These are phyloP conservation scores for Spinus olivaceus DNA, from an alignment of 2,797 vertebrate genomes.

Conservation along the genomic window DNA sequence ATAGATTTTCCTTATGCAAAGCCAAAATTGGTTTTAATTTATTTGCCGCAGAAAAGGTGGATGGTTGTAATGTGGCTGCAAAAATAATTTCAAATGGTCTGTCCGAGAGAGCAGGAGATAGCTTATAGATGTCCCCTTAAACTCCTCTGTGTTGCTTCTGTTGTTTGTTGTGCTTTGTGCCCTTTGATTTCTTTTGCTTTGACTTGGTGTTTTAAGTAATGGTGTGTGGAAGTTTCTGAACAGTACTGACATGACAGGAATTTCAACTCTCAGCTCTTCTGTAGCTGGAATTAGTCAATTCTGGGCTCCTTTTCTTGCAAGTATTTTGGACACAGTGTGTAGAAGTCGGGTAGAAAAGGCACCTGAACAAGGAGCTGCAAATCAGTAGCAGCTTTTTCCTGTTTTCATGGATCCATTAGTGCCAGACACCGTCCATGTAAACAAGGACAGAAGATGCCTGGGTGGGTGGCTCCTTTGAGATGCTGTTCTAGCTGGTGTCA, in stretches of 20 bases:
- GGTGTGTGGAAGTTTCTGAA: not conserved
- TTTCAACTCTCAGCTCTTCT: not conserved
- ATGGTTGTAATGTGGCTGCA: not conserved
- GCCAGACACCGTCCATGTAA: not conserved
- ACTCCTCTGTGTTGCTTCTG: not conserved
- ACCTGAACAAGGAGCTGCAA: not conserved
- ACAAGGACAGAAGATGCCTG: not conserved
- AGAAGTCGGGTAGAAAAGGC: not conserved
- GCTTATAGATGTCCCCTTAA: not conserved
- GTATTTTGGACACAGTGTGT: rapidly evolving
- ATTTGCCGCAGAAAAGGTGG: not conserved
- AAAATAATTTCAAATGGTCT: not conserved
- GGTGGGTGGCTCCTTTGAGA: not conserved
- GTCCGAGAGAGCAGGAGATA: not conserved
- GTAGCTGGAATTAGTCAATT: not conserved
- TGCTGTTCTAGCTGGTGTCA: not conserved
- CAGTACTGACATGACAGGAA: not conserved
- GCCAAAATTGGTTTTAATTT: not conserved
- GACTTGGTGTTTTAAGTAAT: not conserved
- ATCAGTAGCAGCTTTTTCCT: not conserved
- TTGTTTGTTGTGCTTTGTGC: not conserved
- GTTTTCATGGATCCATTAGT: not conserved
- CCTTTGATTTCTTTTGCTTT: not conserved
- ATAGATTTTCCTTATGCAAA: not conserved
- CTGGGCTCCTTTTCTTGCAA: not conserved